Base-by-base conservation (phyloP, 2,113 vertebrate genomes). In the Falcunculus frontatus region DNA sequence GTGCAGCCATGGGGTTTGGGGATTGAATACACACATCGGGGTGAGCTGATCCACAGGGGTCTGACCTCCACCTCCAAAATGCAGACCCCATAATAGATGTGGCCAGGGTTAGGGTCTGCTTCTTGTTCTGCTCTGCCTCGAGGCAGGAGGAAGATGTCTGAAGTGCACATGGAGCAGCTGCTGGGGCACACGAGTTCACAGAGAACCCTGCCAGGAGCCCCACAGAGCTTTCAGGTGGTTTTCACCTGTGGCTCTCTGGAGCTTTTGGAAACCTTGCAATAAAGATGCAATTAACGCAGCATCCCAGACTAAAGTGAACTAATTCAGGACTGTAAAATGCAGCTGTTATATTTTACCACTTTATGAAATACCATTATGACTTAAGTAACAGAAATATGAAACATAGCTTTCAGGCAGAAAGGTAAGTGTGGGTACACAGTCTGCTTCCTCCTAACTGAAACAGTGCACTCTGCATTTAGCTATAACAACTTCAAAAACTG, bases 1-100 rank as follows among this genome's bases (percentile, higher is more conserved):
- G 32, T 25, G 21, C 47, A 86, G 67, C 47, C 46, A 1, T 0
- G 4, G 32, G 22, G 7, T 19, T 19, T 42, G 8, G 16, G 30
- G 10, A 13, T 1, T n/a, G 56, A 78, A 67, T 3, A 6, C 35
- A 15, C 4, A 3, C 37, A 17, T 0, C 10, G 21, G 6, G 37
- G 22, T 23, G 29, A 62, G 39, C n/a, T 46, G 52, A 10, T 41
- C 47, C 68, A 19, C 32, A 3, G 22, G 11, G 19, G 16, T n/a
- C 29, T 50, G 47, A 59, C 4, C 4, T 7, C 1, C 0, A 9
- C 22, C 50, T 76, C 37, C 67, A 80, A 60, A 89, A 65, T 5
- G 1, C 69, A 62, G 69, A 67, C 8, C 16, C 33, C 52, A 63
- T 9, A 57, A 55, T 3, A 59, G 22, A 47, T 2, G 12, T 18